Percentiles rank a stretch among this genome's conserved stretches.
Conservation (phyloP, 2,113 vertebrate species). For the Telmatochromis sp. region DNA sequence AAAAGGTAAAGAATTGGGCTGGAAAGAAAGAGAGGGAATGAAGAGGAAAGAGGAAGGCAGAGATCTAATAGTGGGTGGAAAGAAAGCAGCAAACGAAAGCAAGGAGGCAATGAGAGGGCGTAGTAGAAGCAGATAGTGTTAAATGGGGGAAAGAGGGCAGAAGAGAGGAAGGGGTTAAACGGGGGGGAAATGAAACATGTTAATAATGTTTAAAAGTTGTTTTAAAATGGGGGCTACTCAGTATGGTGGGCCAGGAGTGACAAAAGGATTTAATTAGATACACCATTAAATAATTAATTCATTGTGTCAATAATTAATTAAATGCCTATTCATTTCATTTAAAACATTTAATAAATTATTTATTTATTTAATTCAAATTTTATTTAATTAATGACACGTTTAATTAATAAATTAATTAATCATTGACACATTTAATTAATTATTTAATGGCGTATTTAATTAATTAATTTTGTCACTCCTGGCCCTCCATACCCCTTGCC, state of each 20-base stretch:
- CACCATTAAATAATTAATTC: neutral
- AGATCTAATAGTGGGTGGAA: neutral
- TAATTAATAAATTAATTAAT: neutral
- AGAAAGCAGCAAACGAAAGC: neutral
- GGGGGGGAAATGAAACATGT: neutral
- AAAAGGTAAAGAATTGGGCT: neutral
- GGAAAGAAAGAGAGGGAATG: neutral
- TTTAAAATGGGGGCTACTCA: fast-evolving
- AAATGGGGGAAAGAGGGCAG: neutral
- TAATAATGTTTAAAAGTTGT: neutral
- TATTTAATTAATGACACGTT: neutral
- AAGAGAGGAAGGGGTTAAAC: neutral
- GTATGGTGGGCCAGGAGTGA: neutral
- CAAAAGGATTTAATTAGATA: neutral
- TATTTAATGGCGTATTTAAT: neutral
- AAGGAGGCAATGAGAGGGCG: neutral
- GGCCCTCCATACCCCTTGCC: fast-evolving
- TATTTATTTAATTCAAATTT: neutral
- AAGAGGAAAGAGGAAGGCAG: neutral
- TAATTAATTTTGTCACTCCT: neutral
- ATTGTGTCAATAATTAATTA: neutral
- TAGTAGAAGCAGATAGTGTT: neutral
- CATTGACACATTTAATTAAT: neutral
- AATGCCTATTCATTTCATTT: neutral
- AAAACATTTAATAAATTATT: neutral